Base-by-base conservation (phyloP, 2,888 invertebrate genomes). In the Aporophyla nigra region DNA sequence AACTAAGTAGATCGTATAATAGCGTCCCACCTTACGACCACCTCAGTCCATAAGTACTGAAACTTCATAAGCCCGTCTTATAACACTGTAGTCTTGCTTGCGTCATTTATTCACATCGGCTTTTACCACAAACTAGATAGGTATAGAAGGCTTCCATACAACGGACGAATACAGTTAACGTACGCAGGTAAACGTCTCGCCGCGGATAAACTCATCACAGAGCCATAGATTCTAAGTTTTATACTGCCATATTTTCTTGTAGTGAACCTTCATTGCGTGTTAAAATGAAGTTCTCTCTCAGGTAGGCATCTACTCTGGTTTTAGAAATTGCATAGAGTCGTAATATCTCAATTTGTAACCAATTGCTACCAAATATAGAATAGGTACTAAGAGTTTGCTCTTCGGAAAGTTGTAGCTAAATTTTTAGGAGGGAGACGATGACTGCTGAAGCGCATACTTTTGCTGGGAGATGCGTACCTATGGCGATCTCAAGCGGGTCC, bases 11-110 rank as follows among this genome's bases (percentile, higher is more conserved):
- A 14, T 14, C 56, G 56, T 71, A 65, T 65, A 53, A 62, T 59
- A 80, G 62, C 84, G 49, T 61, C n/a, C 43, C 46, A 85, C 59
- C 62, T 74, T 71, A 71, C 71, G 65, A 53, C 58, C 56, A 68
- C 27, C 63, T 69, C 62, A 62, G 62, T 70, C 65, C 56, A 59
- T 74, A 82, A 82, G 74, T 63, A 67, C 74, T 62, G 67, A 68
- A 82, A 82, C 76, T 82, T 85, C 59, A 70, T 85, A 85, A 82
- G 85, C 76, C 59, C 59, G 49, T 85, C 71, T 85, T 66, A 71
- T 66, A 68, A n/a, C 75, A 58, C 53, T 66, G 27, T 59, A 84
- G 82, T 40, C 70, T 80, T 67, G 53, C 58, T 58, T 49, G 46
- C 65, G 62, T 82, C 72, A 82, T 85, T 82, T 86, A 86, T 72